Base-by-base conservation (phyloP, 2,797 vertebrate genomes). In the Trachops cirrhosus region DNA sequence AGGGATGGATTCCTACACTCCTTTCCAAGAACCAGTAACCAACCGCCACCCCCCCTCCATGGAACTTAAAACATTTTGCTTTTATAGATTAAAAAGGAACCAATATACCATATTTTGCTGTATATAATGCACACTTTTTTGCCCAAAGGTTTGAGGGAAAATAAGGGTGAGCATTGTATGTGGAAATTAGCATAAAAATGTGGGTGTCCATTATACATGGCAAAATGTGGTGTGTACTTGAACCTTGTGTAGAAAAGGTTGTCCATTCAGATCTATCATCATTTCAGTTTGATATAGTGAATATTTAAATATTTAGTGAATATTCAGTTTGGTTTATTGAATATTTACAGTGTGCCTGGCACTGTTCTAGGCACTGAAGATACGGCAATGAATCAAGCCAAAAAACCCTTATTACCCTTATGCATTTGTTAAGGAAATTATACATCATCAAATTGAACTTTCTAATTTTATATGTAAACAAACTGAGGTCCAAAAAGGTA, bases 221-320 rank as follows among this genome's bases (percentile, higher is more conserved):
- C 59, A 62, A 62, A 62, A 29, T 62, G 29, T 32, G 59, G 59
- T 59, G 32, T n/a, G 77, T 86, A 12, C 9, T 89, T 93, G 57
- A 89, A 57, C 24, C 1, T 92, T 86, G 16, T 80, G 11, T 91
- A 37, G 54, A 79, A 94, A 95, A 86, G n/a, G 0, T 94, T 70
- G 10, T 79, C n/a, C 15, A 64, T 3, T 88, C 29, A 24, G 37
- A 52, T 57, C 44, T 91, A 1, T 73, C 90, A 80, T 92, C n/a
- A 68, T 93, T 93, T 95, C 52, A 74, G n/a, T 83, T 93, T 88
- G 78, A 48, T 84, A 77, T 96, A 75, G 57, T 94, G 54, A 54
- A 54, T 54, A 54, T 54, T 54, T 54, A 54, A 54, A 54, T 54
- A 54, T 54, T 54, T 10, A 54, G 22, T 54, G 54, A 54, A 54